phyloP scores from a whole-genome alignment of 2,888 invertebrate genomes.

The Ctenicera cuprea region DNA sequence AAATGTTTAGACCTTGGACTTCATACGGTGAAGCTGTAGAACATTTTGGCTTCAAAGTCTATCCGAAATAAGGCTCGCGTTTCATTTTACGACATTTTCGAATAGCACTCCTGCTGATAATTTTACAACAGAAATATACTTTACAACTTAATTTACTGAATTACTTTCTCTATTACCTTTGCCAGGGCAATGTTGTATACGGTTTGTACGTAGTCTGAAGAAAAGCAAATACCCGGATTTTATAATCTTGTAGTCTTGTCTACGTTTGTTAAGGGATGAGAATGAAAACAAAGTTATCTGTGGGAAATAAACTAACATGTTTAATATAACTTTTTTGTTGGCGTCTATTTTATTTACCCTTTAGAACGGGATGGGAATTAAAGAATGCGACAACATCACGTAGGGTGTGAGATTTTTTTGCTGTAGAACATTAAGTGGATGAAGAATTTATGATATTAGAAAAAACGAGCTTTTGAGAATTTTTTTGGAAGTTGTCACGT shows the following conservation, averaged over 20 bases:
- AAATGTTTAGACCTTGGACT: not conserved
- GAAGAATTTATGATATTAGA: conserved; percentile 4
- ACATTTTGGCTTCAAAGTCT: not conserved
- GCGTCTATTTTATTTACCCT: conserved; percentile 41
- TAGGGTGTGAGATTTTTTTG: conserved; percentile 13
- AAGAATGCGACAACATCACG: conserved; percentile 10
- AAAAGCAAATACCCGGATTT: conserved; percentile 40
- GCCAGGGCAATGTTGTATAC: not conserved
- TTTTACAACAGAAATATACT: conserved; percentile 31
- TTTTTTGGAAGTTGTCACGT: not conserved
- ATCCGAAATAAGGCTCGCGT: not conserved
- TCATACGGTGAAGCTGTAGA: not conserved
- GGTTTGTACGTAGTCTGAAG: conserved; percentile 7
- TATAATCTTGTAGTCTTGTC: conserved; percentile 37
- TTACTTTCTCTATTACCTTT: conserved; percentile 15
- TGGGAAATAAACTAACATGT: conserved; percentile 48
- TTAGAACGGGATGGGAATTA: conserved; percentile 44
- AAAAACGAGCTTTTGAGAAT: not conserved
- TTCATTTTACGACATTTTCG: conserved; percentile 9
- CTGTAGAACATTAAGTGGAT: conserved; percentile 1
- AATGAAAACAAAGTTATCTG: conserved; percentile 50
- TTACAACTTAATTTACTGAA: conserved; percentile 31
- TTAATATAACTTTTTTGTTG: conserved; percentile 46
- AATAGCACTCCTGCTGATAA: conserved; percentile 29
- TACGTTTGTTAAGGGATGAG: conserved; percentile 48